These are phyloP conservation scores for Drosophila lacertosa DNA, from an alignment of 1,140 invertebrate genomes.

Conservation along the genomic window DNA sequence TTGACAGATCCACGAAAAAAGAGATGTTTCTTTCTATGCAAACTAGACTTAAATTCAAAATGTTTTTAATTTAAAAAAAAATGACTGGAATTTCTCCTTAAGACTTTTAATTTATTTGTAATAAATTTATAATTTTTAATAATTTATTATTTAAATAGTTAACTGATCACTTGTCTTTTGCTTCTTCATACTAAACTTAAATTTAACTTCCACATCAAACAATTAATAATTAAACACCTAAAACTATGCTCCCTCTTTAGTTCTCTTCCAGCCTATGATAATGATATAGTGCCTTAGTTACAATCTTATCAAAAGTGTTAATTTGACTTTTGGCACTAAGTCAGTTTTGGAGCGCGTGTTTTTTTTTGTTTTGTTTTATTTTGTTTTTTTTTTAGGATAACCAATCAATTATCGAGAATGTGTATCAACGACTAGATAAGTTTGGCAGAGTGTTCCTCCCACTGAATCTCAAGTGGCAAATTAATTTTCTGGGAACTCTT, in stretches of 20 bases:
- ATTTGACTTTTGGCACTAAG: neutral
- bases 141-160: too few relatives aligned
- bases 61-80: too few relatives aligned
- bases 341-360: neutral
- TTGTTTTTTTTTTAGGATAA: slow-evolving; percentile 4
- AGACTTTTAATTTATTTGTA: too few relatives aligned
- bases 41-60: too few relatives aligned
- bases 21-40: too few relatives aligned
- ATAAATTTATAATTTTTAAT: too few relatives aligned
- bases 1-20: too few relatives aligned
- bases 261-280: neutral
- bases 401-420: slow-evolving; percentile 12
- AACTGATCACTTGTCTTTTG: too few relatives aligned
- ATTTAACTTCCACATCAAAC: too few relatives aligned
- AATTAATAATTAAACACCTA: slow-evolving; percentile 7
- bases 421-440: slow-evolving; percentile 5
- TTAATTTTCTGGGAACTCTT: slow-evolving; percentile 12
- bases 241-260: slow-evolving; percentile 24
- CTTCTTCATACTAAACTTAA: neutral
- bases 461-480: slow-evolving; percentile 16
- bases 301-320: slow-evolving; percentile 7
- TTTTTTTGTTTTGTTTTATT: too few relatives aligned
- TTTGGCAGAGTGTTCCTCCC: neutral
- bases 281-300: neutral
- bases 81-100: too few relatives aligned